Conservation (phyloP, 2,888 invertebrate genomes). For the Apantesis nais region DNA sequence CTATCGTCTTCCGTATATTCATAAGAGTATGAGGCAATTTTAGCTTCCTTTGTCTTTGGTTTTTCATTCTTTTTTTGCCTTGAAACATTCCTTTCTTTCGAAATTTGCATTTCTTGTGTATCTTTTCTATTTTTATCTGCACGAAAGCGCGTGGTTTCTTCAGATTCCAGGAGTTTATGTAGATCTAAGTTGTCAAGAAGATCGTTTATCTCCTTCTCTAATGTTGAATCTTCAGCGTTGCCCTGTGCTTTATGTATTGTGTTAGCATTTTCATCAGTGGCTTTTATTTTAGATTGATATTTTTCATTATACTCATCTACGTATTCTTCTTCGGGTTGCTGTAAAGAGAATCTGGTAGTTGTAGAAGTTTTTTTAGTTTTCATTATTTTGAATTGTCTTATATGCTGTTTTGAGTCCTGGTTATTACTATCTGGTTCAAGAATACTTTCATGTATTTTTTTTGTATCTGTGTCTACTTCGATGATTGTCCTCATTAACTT, state of each 20-base stretch:
- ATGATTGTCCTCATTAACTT: not conserved
- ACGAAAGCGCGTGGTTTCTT: not conserved
- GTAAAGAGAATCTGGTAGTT: not conserved
- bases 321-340: not conserved
- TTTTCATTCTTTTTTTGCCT: not conserved
- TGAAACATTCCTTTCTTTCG: not conserved
- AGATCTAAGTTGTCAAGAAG: constrained; percentile 20
- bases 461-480: not conserved
- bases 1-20: not conserved
- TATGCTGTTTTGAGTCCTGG: not conserved
- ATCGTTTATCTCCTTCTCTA: constrained; percentile 9
- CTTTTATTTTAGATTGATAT: not conserved
- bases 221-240: not conserved
- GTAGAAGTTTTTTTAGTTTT: not conserved
- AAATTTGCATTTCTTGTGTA: not conserved
- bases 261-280: not conserved
- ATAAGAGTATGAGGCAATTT: not conserved
- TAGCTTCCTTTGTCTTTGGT: not conserved
- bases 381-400: not conserved
- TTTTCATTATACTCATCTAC: not conserved
- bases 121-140: not conserved
- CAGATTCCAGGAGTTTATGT: constrained; percentile 12
- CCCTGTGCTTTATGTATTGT: not conserved
- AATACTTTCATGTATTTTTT: not conserved
- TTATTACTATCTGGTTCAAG: not conserved